phyloP scores from a whole-genome alignment of 2,888 invertebrate genomes.

The Acanthococcus lagerstroemiae region DNA sequence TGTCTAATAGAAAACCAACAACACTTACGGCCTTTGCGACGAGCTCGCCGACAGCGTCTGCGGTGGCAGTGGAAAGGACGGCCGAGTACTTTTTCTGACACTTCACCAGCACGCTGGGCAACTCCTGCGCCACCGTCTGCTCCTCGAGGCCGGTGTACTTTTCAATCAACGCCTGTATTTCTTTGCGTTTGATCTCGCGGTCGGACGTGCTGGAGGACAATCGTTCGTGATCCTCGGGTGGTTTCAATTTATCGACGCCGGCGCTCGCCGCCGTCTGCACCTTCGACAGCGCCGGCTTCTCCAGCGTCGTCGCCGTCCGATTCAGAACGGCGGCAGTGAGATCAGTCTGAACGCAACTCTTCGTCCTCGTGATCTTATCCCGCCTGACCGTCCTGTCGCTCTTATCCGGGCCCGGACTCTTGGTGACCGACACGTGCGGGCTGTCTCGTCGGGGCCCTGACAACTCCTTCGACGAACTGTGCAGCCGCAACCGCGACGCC shows the following conservation, averaged over 20 bases:
- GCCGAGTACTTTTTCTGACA: slow-evolving; percentile 39
- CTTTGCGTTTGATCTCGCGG: slow-evolving; percentile 68
- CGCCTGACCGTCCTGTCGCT: neutral
- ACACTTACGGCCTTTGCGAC: slow-evolving; percentile 25
- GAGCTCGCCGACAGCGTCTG: neutral
- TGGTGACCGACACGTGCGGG: neutral
- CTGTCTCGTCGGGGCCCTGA: neutral
- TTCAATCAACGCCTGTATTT: slow-evolving; percentile 69
- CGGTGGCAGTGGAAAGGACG: slow-evolving; percentile 33
- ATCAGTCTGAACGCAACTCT: neutral
- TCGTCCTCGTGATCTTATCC: neutral
- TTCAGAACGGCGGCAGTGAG: neutral
- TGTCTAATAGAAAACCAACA: neutral
- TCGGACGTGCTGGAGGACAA: slow-evolving; percentile 49
- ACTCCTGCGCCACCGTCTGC: slow-evolving; percentile 36
- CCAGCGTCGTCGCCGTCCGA: neutral
- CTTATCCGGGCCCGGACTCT: neutral
- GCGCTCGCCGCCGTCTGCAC: slow-evolving; percentile 15
- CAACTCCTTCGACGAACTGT: slow-evolving; percentile 1
- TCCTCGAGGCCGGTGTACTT: slow-evolving; percentile 67
- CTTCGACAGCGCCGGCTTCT: neutral
- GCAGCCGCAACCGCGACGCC: neutral
- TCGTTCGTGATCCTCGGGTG: neutral
- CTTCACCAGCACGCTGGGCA: slow-evolving; percentile 36
- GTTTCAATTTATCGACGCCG: neutral